These are phyloP conservation scores for Blera fallax DNA, from an alignment of 2,888 invertebrate genomes.

Conservation along the genomic window DNA sequence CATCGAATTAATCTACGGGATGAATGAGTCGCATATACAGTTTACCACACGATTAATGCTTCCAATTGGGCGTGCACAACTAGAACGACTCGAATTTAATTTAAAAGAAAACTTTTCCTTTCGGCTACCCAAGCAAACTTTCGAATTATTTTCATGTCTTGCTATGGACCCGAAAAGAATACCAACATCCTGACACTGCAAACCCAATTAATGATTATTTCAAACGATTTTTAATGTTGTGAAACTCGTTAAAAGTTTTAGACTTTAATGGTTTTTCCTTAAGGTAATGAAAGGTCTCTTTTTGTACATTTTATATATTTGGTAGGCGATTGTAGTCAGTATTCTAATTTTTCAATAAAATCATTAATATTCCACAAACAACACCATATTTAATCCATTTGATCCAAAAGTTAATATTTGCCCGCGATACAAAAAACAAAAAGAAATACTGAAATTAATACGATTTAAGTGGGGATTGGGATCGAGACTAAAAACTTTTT, in stretches of 20 bases:
- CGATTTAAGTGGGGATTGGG: constrained; percentile 43
- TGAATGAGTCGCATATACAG: constrained; percentile 27
- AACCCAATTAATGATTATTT: constrained; percentile 66
- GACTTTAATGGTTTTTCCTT: constrained; percentile 44
- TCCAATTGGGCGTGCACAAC: constrained; percentile 34
- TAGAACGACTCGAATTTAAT: constrained; percentile 35
- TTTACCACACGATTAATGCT: constrained; percentile 38
- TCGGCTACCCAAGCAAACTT: constrained; percentile 34
- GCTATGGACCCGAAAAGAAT: constrained; percentile 39
- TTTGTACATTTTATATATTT: constrained; percentile 6
- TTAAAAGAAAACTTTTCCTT: constrained; percentile 54
- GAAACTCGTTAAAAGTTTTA: constrained; percentile 68
- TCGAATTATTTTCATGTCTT: constrained; percentile 59
- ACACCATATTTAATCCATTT: constrained; percentile 49
- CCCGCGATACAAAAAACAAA: constrained; percentile 29
- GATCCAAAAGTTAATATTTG: constrained; percentile 61
- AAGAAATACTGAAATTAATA: constrained; percentile 59
- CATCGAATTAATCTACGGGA: constrained; percentile 20
- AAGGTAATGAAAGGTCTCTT: constrained; percentile 41
- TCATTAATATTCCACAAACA: constrained; percentile 59
- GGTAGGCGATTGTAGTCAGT: constrained; percentile 15
- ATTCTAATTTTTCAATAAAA: constrained; percentile 20
- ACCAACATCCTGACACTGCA: background rate
- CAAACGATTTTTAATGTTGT: constrained; percentile 61
- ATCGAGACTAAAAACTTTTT: constrained; percentile 57